Percentiles rank a stretch among this genome's conserved stretches.
Conservation (phyloP, 1,140 invertebrate genomes). For the honey bee (Apis mellifera) region Amel_HAv3.1 CM009945.2:9098501-9099000, state of each 20-base stretch:
- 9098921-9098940: neutral
- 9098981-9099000: neutral
- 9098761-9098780: slow-evolving; percentile 93
- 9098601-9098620: neutral
- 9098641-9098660: no score
- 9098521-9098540: neutral
- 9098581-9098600: neutral
- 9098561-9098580: neutral
- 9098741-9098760: slow-evolving; percentile 95
- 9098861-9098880: neutral
- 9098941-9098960: neutral
- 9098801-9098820: neutral
- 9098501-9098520: slow-evolving; percentile 17
- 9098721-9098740: slow-evolving; percentile 91
- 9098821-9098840: neutral
- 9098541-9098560: neutral
- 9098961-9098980: neutral
- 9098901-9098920: neutral
- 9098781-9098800: slow-evolving; percentile 85
- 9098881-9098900: neutral
- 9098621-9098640: neutral
- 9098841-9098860: neutral
- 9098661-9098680: neutral
- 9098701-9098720: slow-evolving; percentile 93
- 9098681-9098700: slow-evolving; percentile 55